Percentiles rank a stretch among this genome's conserved stretches.
phyloP scores from a whole-genome alignment of 2,797 vertebrate genomes.

The Channallabes apus region DNA sequence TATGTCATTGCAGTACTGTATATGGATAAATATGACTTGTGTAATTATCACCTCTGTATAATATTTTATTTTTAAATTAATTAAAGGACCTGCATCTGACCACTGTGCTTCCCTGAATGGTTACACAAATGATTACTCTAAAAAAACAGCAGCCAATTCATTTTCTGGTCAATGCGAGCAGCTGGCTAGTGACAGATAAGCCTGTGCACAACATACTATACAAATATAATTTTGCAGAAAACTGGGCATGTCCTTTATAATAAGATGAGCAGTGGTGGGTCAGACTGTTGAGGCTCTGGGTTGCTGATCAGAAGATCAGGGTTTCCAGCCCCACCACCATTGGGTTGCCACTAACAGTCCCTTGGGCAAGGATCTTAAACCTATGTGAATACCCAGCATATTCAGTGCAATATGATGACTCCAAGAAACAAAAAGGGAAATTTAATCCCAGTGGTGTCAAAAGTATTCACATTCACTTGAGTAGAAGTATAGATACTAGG shows the following conservation, averaged over 20 bases:
- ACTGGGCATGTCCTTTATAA: background rate
- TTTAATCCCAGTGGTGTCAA: too few relatives aligned
- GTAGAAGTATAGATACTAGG: too few relatives aligned
- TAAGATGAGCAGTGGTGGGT: background rate
- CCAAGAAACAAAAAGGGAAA: too few relatives aligned
- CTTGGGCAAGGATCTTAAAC: too few relatives aligned
- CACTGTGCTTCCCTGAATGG: background rate
- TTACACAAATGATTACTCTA: slow-evolving; percentile 20
- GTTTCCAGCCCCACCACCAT: too few relatives aligned
- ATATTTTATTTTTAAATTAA: background rate
- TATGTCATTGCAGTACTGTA: background rate
- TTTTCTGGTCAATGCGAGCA: background rate
- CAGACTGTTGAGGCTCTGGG: too few relatives aligned
- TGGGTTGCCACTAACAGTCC: too few relatives aligned
- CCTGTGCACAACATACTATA: background rate
- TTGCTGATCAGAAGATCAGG: too few relatives aligned
- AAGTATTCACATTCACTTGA: too few relatives aligned
- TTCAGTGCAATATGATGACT: too few relatives aligned
- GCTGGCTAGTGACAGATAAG: background rate
- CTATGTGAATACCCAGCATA: too few relatives aligned
- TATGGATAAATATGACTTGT: background rate
- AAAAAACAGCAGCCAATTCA: background rate
- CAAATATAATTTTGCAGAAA: background rate
- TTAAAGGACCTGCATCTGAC: slow-evolving; percentile 9
- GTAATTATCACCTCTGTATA: slow-evolving; percentile 1